Evolutionary conservation across 1,140 invertebrate species (phyloP).

Genomic region (Holotrichia oblita): DNA sequence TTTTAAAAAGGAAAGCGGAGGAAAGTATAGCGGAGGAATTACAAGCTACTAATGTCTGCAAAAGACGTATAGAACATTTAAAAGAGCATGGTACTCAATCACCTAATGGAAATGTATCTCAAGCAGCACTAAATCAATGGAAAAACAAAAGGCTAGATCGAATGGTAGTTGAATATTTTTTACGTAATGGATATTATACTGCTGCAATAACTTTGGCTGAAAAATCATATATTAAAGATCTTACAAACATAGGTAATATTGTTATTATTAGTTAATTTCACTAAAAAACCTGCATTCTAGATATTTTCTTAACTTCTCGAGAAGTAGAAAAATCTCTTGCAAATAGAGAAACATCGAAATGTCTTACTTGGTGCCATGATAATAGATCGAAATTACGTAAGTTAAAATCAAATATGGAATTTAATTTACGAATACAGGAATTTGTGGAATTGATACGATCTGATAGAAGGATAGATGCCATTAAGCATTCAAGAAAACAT

Average conservation of each 20-base stretch:
- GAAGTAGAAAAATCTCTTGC: conserved; percentile 86
- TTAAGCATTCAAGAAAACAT: conserved; percentile 93
- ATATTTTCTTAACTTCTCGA: conserved; percentile 89
- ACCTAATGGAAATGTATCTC: conserved; percentile 53
- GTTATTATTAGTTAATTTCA: background rate
- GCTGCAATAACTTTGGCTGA: conserved; percentile 88
- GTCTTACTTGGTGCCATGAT: conserved; percentile 96
- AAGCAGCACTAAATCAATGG: conserved; percentile 81
- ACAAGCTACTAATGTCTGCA: conserved; percentile 85
- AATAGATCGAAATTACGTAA: conserved; percentile 96
- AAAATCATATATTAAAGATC: conserved; percentile 82
- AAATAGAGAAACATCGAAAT: conserved; percentile 85
- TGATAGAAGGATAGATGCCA: conserved; percentile 88
- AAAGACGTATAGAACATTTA: conserved; percentile 91
- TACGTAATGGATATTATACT: conserved; percentile 95
- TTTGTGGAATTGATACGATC: conserved; percentile 94
- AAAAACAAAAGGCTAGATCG: conserved; percentile 88
- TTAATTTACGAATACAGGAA: conserved; percentile 90
- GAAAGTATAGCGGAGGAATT: conserved; percentile 93
- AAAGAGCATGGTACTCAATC: conserved; percentile 76
- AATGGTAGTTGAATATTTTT: conserved; percentile 95
- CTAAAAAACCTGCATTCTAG: conserved; percentile 58
- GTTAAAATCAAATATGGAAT: conserved; percentile 89
- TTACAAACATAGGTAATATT: conserved; percentile 87
- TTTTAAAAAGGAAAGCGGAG: conserved; percentile 93